Conservation (phyloP, 2,888 invertebrate genomes). For the Camptogramma bilineatum region DNA sequence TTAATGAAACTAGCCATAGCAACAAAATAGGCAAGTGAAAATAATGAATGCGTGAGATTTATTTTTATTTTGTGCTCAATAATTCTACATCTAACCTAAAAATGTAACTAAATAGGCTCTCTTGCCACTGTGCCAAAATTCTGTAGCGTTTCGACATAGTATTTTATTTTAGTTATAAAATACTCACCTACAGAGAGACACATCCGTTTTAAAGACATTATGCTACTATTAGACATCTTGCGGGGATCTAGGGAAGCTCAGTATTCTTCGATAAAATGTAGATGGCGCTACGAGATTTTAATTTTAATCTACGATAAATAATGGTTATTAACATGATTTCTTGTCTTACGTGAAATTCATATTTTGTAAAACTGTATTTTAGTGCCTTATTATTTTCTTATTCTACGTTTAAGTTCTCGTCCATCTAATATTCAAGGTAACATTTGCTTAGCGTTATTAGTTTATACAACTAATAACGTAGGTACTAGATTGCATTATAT, state of each 20-base stretch:
- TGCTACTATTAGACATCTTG: slow-evolving; percentile 53
- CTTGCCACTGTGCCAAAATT: slow-evolving; percentile 45
- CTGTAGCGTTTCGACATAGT: slow-evolving; percentile 45
- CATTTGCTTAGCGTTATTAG: too few species aligned
- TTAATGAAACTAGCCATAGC: too few species aligned
- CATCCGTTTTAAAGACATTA: slow-evolving; percentile 17
- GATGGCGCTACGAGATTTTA: slow-evolving; percentile 59
- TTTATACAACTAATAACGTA: too few species aligned
- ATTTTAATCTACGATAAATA: not conserved
- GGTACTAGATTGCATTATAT: not conserved
- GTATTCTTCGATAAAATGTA: slow-evolving; percentile 44
- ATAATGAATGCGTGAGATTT: not conserved
- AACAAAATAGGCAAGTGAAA: not conserved
- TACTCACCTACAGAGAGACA: slow-evolving; percentile 17
- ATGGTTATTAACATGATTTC: not conserved
- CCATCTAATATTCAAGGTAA: too few species aligned
- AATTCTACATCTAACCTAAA: slow-evolving; percentile 2
- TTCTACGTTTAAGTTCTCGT: too few species aligned
- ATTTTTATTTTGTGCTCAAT: not conserved
- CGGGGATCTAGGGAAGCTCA: slow-evolving; percentile 49
- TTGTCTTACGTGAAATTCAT: not conserved
- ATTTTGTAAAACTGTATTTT: too few species aligned
- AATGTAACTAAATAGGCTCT: slow-evolving; percentile 37
- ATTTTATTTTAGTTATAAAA: slow-evolving; percentile 42
- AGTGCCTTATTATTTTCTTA: too few species aligned